Evolutionary conservation across 2,888 invertebrate genomes (phyloP), one percentile per base, ranked within the genome.

Genomic region (Phengaris arion): DNA sequence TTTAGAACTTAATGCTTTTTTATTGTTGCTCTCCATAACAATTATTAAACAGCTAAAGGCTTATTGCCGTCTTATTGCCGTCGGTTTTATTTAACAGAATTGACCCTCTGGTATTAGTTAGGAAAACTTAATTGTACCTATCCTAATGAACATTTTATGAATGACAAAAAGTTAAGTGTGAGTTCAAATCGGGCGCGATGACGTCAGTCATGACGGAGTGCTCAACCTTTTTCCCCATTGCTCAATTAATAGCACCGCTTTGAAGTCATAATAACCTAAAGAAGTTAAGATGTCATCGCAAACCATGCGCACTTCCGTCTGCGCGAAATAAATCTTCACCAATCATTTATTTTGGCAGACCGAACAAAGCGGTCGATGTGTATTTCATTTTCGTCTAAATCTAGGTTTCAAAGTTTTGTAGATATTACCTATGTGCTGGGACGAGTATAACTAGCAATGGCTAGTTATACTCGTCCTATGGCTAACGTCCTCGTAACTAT

Each of bases 241-340:
- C 87, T 87, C 88, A 88, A 89, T 91, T 89, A 87, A 87, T 85
- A 83, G 82, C 84, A 81, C 76, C 81, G 78, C 84, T 91, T 91
- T 91, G 91, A 91, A 85, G 90, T 90, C 79, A 76, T 78, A 77
- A 75, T 72, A 76, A 48, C 70, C 74, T 73, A 75, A 74, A 75
- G 77, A 77, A 73, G 76, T 76, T 77, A 76, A 78, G 72, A 77
- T 73, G 78, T 78, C 78, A 77, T 74, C 76, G 78, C 75, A 74
- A 80, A 78, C 77, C 72, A 76, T 70, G 76, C 81, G 78, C 79
- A 75, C 77, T 83, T 81, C 80, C 78, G 79, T 76, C 73, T 73
- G 54, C 52, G 64, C 64, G 73, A 22, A 64, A 70, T 45, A 75
- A 57, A 75, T 46, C 22, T 75, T 35, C 15, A 75, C 45, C 54